Evolutionary conservation across 2,797 vertebrate species (phyloP).

Genomic region (Chloroceryle amazona): DNA sequence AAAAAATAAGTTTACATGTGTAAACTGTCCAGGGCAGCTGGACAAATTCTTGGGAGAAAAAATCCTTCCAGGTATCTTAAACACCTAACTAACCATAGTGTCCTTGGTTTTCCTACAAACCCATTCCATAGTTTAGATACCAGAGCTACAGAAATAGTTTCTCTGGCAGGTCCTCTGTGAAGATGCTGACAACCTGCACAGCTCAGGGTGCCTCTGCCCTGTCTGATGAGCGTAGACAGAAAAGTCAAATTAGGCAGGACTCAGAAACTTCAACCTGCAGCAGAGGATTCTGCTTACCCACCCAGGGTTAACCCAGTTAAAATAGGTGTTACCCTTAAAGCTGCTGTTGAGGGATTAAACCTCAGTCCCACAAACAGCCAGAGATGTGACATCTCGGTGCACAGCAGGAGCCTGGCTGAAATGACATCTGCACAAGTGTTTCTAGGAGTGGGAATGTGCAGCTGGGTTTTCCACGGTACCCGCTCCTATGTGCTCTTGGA

Average conservation of each 20-base stretch:
- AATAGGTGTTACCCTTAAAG: not conserved
- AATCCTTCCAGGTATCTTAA: not conserved
- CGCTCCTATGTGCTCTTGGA: slow-evolving; percentile 12
- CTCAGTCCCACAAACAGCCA: not conserved
- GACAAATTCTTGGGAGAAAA: not conserved
- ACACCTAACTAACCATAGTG: not conserved
- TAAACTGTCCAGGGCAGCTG: not conserved
- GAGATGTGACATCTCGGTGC: not conserved
- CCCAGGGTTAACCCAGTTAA: not conserved
- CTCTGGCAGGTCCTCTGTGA: not conserved
- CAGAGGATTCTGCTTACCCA: not conserved
- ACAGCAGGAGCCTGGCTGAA: not conserved
- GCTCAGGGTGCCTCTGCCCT: not conserved
- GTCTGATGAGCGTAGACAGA: not conserved
- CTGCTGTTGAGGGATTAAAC: not conserved
- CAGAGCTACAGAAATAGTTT: not conserved
- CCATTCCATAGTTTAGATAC: not conserved
- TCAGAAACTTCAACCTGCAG: not conserved
- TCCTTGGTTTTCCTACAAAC: not conserved
- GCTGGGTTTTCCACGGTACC: slow-evolving; percentile 3
- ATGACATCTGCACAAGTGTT: not conserved
- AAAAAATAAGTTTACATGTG: not conserved
- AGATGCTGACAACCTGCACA: not conserved
- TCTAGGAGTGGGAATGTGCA: slow-evolving; percentile 38
- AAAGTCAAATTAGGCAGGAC: not conserved